Evolutionary conservation across 2,113 vertebrate genomes (phyloP).

Genomic region (Camelus bactrianus): DNA sequence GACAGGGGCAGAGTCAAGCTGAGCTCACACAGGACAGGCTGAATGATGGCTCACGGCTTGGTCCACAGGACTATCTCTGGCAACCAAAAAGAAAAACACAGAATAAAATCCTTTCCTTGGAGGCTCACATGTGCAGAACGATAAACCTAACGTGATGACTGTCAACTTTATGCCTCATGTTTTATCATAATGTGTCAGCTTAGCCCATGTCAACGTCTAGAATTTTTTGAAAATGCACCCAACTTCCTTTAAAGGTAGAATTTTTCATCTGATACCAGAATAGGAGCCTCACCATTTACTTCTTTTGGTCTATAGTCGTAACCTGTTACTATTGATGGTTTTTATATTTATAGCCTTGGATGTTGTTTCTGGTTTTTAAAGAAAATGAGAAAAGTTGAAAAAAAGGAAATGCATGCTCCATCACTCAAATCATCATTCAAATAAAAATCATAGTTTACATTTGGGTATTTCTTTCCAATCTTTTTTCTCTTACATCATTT

Average conservation of each 20-base stretch:
- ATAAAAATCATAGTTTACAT: background rate
- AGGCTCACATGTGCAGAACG: background rate
- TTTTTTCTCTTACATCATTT: background rate
- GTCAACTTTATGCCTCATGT: background rate
- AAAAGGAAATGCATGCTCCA: background rate
- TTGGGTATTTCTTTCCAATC: background rate
- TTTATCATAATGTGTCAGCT: background rate
- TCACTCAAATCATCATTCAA: background rate
- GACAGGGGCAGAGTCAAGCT: background rate
- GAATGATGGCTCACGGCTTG: background rate
- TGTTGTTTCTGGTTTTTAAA: background rate
- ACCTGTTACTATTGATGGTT: background rate
- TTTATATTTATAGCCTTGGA: background rate
- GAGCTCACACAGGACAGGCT: background rate
- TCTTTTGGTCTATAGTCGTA: background rate
- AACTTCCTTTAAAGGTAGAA: background rate
- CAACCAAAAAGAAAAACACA: background rate
- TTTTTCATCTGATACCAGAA: background rate
- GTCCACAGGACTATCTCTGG: background rate
- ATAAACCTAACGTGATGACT: background rate
- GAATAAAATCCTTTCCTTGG: background rate
- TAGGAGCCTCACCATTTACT: background rate
- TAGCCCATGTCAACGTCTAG: background rate
- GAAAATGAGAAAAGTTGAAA: background rate
- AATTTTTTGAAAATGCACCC: background rate